Percentiles rank a stretch among this genome's conserved stretches.
Conservation (phyloP, 2,888 invertebrate species). For the Lampropteryx suffumata region DNA sequence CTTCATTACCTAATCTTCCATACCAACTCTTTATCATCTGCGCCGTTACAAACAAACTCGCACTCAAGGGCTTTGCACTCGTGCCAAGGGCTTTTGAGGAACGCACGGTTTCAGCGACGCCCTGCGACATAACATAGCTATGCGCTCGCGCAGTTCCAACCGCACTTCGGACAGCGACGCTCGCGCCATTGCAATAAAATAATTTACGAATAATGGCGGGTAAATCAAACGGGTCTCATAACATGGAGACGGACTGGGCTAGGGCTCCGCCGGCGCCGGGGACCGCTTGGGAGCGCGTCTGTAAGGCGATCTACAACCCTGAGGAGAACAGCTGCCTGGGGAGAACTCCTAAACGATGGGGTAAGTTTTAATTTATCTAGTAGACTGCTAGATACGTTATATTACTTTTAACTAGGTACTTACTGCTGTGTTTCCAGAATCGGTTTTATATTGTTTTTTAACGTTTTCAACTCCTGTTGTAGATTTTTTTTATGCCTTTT, state of each 20-base stretch:
- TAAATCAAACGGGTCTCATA: slow-evolving; percentile 55
- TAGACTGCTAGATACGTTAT: too few species aligned
- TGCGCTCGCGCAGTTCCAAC: slow-evolving; percentile 52
- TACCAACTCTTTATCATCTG: background rate
- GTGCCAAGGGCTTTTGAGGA: slow-evolving; percentile 21
- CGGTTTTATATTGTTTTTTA: too few species aligned
- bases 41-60: background rate
- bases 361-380: slow-evolving; percentile 48
- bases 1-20: background rate
- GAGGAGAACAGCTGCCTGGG: slow-evolving; percentile 70
- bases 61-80: slow-evolving; percentile 1
- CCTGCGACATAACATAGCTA: slow-evolving; percentile 25
- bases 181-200: slow-evolving; percentile 4
- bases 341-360: slow-evolving; percentile 72
- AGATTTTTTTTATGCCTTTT: too few species aligned
- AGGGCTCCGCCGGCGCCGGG: slow-evolving; percentile 60
- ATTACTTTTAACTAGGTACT: too few species aligned
- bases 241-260: slow-evolving; percentile 64
- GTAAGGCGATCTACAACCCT: slow-evolving; percentile 61
- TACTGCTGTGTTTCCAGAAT: too few species aligned
- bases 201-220: slow-evolving; percentile 41
- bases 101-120: slow-evolving; percentile 19
- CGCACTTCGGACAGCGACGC: slow-evolving; percentile 28
- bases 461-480: too few species aligned
- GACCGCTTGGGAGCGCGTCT: slow-evolving; percentile 49